Conservation (phyloP, 23 tunicate genomes). For the Trididemnum clinides region DNA sequence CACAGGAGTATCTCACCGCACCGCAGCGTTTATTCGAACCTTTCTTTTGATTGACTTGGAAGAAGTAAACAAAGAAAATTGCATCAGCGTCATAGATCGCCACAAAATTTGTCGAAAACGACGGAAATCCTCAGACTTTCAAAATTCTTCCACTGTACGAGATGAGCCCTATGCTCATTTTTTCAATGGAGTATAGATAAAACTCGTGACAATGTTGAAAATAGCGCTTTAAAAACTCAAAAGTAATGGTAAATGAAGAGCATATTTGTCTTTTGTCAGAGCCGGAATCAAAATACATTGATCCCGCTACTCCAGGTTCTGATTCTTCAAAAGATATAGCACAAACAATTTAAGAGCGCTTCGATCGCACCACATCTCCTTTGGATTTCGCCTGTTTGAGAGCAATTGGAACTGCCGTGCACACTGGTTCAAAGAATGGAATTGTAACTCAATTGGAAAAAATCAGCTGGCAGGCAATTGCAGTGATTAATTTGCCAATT, state of each 20-base stretch:
- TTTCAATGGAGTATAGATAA: background rate
- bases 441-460: background rate
- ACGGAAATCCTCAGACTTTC: too few species aligned
- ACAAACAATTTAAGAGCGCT: background rate
- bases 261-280: background rate
- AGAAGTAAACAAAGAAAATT: background rate
- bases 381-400: background rate
- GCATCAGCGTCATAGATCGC: background rate
- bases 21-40: background rate
- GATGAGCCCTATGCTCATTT: background rate
- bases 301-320: background rate
- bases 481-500: background rate
- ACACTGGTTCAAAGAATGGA: background rate
- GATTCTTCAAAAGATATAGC: slow-evolving; percentile 1
- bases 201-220: background rate
- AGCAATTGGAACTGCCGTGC: background rate
- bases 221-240: background rate
- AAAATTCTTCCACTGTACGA: background rate
- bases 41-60: background rate
- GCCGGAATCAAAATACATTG: background rate
- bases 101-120: slow-evolving; percentile 1
- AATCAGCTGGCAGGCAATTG: background rate
- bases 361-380: background rate
- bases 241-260: background rate
- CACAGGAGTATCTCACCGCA: background rate